Evolutionary conservation across 1,140 invertebrate genomes (phyloP).

Genomic region (Heliconius himera): DNA sequence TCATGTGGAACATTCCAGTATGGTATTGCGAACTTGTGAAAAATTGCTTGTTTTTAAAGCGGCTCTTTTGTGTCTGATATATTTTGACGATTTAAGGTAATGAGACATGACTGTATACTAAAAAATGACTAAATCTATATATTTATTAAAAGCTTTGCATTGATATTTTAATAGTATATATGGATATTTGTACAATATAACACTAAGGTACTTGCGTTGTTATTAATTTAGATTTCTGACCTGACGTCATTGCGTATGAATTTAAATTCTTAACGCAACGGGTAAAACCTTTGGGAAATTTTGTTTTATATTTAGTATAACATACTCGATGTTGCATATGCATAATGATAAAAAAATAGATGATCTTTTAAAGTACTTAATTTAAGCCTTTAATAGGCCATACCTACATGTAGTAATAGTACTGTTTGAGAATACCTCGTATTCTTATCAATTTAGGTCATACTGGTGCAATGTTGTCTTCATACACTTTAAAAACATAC

Average conservation of each 20-base stretch:
- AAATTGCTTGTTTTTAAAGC: constrained; percentile 17
- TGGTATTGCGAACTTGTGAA: constrained; percentile 16
- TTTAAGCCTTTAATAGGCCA: neutral
- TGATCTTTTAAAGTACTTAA: neutral
- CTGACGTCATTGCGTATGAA: neutral
- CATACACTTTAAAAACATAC: constrained; percentile 22
- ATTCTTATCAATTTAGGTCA: constrained; percentile 69
- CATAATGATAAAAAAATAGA: neutral
- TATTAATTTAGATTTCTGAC: neutral
- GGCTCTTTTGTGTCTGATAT: neutral
- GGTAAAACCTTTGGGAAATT: neutral
- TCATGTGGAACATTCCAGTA: constrained; percentile 31
- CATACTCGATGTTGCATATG: too few species aligned
- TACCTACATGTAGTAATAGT: neutral
- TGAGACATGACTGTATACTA: neutral
- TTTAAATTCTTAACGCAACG: neutral
- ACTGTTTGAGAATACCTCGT: constrained; percentile 54
- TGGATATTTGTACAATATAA: neutral
- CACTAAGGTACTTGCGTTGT: neutral
- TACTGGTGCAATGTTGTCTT: constrained; percentile 69
- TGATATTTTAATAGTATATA: neutral
- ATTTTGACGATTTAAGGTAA: neutral
- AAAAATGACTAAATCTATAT: neutral
- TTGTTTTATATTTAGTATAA: too few species aligned
- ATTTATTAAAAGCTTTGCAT: neutral